phyloP scores from a whole-genome alignment of 2,888 invertebrate species.

The Periphyllus acericola region DNA sequence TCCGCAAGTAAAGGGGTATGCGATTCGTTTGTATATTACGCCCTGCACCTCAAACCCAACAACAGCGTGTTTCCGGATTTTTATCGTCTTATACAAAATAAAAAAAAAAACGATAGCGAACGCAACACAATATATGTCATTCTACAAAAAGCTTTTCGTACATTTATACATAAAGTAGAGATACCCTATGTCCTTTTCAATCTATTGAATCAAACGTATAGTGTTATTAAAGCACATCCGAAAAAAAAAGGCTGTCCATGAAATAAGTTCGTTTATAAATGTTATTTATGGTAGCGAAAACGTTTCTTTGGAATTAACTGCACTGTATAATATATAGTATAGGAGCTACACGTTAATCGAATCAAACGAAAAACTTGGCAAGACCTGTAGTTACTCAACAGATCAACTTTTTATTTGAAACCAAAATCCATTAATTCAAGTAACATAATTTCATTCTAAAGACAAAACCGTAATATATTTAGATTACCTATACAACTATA shows the following conservation, averaged over 20 bases:
- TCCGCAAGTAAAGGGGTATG: background rate
- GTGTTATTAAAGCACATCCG: background rate
- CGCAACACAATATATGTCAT: background rate
- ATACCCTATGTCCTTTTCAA: slow-evolving; percentile 2
- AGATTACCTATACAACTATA: too few species aligned
- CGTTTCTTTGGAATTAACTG: background rate
- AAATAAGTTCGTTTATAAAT: background rate
- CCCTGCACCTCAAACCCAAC: background rate
- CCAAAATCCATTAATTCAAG: too few species aligned
- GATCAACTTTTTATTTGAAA: too few species aligned
- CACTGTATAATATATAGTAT: background rate
- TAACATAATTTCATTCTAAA: too few species aligned
- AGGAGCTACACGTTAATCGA: background rate
- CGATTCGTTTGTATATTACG: slow-evolving; percentile 25
- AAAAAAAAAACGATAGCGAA: background rate
- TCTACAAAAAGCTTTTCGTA: slow-evolving; percentile 28
- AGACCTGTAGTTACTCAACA: background rate
- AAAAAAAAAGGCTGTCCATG: background rate
- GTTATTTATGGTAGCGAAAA: background rate
- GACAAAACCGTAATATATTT: too few species aligned
- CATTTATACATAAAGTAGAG: background rate
- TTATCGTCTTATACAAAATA: background rate
- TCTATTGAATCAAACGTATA: slow-evolving; percentile 6
- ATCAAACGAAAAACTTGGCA: background rate
- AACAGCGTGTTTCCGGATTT: slow-evolving; percentile 5